Base-by-base conservation (phyloP, 2,113 vertebrate genomes). In the Zosterops lateralis region DNA sequence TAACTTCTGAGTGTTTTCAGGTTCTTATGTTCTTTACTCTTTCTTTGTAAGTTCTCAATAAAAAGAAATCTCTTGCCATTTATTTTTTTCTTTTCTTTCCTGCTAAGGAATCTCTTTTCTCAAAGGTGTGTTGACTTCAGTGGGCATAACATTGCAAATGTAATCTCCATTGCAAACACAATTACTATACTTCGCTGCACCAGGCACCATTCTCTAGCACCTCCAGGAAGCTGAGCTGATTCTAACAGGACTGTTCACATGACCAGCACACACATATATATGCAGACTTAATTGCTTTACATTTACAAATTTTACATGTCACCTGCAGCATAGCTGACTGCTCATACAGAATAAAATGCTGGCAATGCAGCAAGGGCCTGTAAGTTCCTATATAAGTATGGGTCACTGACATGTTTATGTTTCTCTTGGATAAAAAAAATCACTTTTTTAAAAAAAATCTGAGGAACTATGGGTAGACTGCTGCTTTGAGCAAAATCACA, bases 401-500 rank as follows among this genome's bases (percentile, higher is more conserved):
- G 19, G n/a, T 75, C 61, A 29, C 16, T 72, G 32, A 24, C 1
- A 1, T 58, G 19, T 60, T 87, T 81, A 47, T 45, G 9, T 73
- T 92, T 89, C 24, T 65, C 34, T 68, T 65, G 36, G 40, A 21
- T 58, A 62, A 93, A 90, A 83, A 81, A 47, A 6, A 38, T 2
- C 50, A 19, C 28, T 50, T 54, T 47, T 77, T 86, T 84, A 47
- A n/a, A 36, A 50, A n/a, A 36, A 70, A 71, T 68, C 51, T 57
- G 34, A 83, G 29, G 40, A 72, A 19, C 38, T 21, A 57, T 5
- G 1, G 17, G 7, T 75, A 68, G 56, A 47, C 61, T 79, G 31
- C 50, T 94, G 18, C 78, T 93, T 92, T 94, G 74, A 84, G 72
- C 31, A 68, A 84, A 90, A 32, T 91, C 54, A 66, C n/a, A 74